Conservation (phyloP, 2,797 vertebrate species). For the Malacoctenus gilli region DNA sequence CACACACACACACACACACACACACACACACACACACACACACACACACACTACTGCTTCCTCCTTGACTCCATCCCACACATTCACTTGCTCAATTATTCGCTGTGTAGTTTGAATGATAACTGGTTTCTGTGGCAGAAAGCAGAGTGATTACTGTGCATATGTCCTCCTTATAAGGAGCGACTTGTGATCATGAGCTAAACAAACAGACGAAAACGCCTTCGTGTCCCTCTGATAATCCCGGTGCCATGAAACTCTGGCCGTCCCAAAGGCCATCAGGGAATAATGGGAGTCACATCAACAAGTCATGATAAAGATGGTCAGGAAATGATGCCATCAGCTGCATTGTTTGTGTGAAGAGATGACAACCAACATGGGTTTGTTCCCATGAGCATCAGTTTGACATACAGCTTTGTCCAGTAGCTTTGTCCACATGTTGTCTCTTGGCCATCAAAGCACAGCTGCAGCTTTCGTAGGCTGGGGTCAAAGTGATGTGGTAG, state of each 20-base stretch:
- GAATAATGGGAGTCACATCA: conserved; percentile 23
- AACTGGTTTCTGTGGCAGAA: conserved; percentile 65
- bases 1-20: neutral
- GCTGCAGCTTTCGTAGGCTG: conserved; percentile 7
- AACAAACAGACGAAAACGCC: conserved; percentile 22
- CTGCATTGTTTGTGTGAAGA: neutral
- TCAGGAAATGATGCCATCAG: neutral
- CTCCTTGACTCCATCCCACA: conserved; percentile 21
- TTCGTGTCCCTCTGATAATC: conserved; percentile 40
- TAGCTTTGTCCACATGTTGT: conserved; percentile 10
- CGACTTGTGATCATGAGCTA: conserved; percentile 42
- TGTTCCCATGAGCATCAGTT: conserved; percentile 15
- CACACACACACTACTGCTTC: conserved; percentile 49
- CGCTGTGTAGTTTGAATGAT: conserved; percentile 77
- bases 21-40: neutral
- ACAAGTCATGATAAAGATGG: neutral
- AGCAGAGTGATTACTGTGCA: conserved; percentile 68
- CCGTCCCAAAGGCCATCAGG: neutral
- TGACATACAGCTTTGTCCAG: neutral
- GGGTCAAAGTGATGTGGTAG: conserved; percentile 6
- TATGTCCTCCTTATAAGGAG: conserved; percentile 46
- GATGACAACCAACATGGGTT: neutral
- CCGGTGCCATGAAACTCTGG: no score
- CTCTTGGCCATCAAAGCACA: neutral
- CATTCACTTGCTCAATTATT: conserved; percentile 65